Evolutionary conservation across 2,113 vertebrate species (phyloP).

Genomic region (Semicossyphus pulcher): DNA sequence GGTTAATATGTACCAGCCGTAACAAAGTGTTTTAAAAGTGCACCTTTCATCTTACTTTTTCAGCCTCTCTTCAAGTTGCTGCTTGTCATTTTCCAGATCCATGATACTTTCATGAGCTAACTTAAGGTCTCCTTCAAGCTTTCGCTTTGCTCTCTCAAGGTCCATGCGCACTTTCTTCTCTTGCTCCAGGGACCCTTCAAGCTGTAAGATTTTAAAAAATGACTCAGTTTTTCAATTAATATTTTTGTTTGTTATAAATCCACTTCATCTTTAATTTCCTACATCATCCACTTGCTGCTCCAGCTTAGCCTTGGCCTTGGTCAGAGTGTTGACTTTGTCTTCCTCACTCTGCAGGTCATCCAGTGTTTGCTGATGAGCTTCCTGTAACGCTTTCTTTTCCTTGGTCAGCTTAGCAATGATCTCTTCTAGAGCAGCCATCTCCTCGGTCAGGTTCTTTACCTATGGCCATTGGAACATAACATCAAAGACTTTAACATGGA

Average conservation of each 20-base stretch:
- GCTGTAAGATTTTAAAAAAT: slow-evolving; percentile 61
- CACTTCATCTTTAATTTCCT: neutral
- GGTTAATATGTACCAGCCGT: neutral
- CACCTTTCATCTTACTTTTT: slow-evolving; percentile 67
- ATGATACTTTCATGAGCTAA: slow-evolving; percentile 69
- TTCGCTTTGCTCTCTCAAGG: slow-evolving; percentile 85
- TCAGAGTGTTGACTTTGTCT: slow-evolving; percentile 27
- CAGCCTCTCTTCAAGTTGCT: slow-evolving; percentile 74
- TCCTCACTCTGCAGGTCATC: slow-evolving; percentile 81
- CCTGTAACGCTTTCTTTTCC: slow-evolving; percentile 91
- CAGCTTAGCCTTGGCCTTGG: slow-evolving; percentile 18
- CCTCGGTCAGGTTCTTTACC: slow-evolving; percentile 92
- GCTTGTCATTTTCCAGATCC: slow-evolving; percentile 77
- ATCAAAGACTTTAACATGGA: neutral
- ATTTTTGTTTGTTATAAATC: neutral
- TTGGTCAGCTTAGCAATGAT: slow-evolving; percentile 88
- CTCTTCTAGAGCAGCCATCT: slow-evolving; percentile 90
- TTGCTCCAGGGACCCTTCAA: slow-evolving; percentile 87
- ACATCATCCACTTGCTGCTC: slow-evolving; percentile 20
- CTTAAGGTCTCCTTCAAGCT: slow-evolving; percentile 75
- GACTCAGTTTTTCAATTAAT: too few relatives aligned
- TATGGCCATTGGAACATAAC: slow-evolving; percentile 49
- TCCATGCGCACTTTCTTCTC: slow-evolving; percentile 88
- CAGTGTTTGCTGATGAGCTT: slow-evolving; percentile 90
- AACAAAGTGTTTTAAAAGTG: neutral